A percentile compares a stretch with the other conserved stretches of the same genome.
These are phyloP conservation scores for Nowickia ferox DNA, from an alignment of 2,888 invertebrate species.

Conservation along the genomic window DNA sequence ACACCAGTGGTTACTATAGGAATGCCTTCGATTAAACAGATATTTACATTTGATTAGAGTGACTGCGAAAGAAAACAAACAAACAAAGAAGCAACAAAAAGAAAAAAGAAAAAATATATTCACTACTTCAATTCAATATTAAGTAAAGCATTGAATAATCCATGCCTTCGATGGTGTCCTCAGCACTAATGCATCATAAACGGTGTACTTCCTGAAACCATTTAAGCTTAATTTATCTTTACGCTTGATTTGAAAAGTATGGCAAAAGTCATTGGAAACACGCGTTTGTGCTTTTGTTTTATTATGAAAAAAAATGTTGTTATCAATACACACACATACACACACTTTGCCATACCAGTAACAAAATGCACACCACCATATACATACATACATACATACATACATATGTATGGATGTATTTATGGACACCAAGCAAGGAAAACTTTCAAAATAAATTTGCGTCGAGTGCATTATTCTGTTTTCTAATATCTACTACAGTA, in stretches of 20 bases:
- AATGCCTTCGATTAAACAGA: too few species aligned
- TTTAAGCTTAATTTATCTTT: slow-evolving; percentile 66
- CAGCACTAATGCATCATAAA: not conserved
- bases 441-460: slow-evolving; percentile 56
- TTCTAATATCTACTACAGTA: slow-evolving; percentile 43
- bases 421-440: slow-evolving; percentile 1
- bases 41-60: too few species aligned
- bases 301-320: slow-evolving; percentile 28
- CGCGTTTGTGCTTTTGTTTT: slow-evolving; percentile 55
- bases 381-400: too few species aligned
- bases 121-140: too few species aligned
- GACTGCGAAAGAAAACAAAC: too few species aligned
- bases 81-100: too few species aligned
- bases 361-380: too few species aligned
- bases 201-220: slow-evolving; percentile 24
- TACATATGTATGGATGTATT: too few species aligned
- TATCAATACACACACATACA: slow-evolving; percentile 16
- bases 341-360: not conserved
- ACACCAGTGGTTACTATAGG: too few species aligned
- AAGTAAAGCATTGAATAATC: too few species aligned
- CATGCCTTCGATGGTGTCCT: too few species aligned
- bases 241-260: slow-evolving; percentile 68
- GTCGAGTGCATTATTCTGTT: slow-evolving; percentile 54
- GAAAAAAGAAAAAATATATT: too few species aligned
- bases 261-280: slow-evolving; percentile 66